Conservation (phyloP, 2,888 invertebrate species). For the Cerceris rybyensis region DNA sequence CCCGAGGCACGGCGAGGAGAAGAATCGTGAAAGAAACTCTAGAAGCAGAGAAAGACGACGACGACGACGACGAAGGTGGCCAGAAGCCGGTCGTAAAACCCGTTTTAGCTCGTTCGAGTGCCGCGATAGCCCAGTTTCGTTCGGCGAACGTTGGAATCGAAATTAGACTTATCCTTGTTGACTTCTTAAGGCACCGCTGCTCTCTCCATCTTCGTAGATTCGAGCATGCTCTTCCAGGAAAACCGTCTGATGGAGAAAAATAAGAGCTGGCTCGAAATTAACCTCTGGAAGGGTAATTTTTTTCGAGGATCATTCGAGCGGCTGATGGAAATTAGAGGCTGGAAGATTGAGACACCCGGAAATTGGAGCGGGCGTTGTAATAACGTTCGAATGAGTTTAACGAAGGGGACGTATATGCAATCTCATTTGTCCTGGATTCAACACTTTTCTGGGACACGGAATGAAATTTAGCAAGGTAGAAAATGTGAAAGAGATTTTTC, state of each 20-base stretch:
- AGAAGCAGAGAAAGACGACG: conserved; percentile 25
- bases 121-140: conserved; percentile 64
- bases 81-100: conserved; percentile 63
- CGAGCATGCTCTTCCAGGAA: conserved; percentile 10
- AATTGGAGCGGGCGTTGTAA: not conserved
- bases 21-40: conserved; percentile 29
- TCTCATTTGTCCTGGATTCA: too few relatives aligned
- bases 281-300: not conserved
- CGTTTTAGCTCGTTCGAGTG: conserved; percentile 63
- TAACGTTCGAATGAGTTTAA: not conserved
- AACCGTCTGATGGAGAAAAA: not conserved
- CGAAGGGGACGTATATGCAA: too few relatives aligned
- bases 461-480: too few relatives aligned
- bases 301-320: not conserved
- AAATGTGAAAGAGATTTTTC: too few relatives aligned
- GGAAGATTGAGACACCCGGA: not conserved
- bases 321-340: not conserved
- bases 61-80: conserved; percentile 36
- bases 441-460: too few relatives aligned
- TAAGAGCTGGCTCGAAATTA: too few relatives aligned
- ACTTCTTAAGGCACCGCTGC: conserved; percentile 19
- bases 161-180: conserved; percentile 45
- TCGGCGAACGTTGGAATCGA: conserved; percentile 44
- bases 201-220: conserved; percentile 7
- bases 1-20: conserved; percentile 7